phyloP scores from a whole-genome alignment of 2,888 invertebrate genomes.

The Euzophera pinguis region DNA sequence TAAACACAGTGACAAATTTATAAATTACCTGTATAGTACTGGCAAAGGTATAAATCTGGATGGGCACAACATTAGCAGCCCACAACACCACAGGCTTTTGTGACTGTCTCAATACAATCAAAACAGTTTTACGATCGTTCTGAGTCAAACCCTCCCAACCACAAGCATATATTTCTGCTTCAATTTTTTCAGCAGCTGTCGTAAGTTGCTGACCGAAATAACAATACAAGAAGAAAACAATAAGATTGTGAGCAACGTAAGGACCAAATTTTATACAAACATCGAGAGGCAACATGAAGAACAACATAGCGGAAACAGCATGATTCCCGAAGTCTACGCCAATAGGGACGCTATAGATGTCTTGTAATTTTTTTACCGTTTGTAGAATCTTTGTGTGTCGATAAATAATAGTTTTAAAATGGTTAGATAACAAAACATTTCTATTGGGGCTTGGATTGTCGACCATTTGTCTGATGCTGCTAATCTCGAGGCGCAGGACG shows the following conservation, averaged over 20 bases:
- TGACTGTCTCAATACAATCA: constrained; percentile 35
- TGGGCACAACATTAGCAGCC: constrained; percentile 37
- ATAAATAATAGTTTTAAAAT: constrained; percentile 26
- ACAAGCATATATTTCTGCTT: constrained; percentile 37
- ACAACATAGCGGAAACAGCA: constrained; percentile 34
- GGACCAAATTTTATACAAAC: constrained; percentile 32
- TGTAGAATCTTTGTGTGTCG: constrained; percentile 31
- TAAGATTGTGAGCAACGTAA: constrained; percentile 28
- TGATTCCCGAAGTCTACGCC: constrained; percentile 33
- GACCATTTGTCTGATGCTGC: constrained; percentile 16
- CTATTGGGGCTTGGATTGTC: background rate
- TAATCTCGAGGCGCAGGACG: constrained; percentile 33
- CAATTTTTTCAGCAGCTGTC: constrained; percentile 38
- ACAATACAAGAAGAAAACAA: constrained; percentile 41
- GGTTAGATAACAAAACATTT: constrained; percentile 17
- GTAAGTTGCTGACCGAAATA: constrained; percentile 39
- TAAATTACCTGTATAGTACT: constrained; percentile 39
- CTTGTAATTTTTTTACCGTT: constrained; percentile 32
- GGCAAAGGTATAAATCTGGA: constrained; percentile 38
- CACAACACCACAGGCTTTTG: constrained; percentile 37
- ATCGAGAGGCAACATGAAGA: constrained; percentile 35
- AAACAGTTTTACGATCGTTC: constrained; percentile 29
- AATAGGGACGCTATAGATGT: constrained; percentile 28
- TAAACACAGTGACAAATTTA: constrained; percentile 39
- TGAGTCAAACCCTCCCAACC: constrained; percentile 39